Evolutionary conservation across 1,140 invertebrate species (phyloP).

Genomic region (Magallana ariakensis): DNA sequence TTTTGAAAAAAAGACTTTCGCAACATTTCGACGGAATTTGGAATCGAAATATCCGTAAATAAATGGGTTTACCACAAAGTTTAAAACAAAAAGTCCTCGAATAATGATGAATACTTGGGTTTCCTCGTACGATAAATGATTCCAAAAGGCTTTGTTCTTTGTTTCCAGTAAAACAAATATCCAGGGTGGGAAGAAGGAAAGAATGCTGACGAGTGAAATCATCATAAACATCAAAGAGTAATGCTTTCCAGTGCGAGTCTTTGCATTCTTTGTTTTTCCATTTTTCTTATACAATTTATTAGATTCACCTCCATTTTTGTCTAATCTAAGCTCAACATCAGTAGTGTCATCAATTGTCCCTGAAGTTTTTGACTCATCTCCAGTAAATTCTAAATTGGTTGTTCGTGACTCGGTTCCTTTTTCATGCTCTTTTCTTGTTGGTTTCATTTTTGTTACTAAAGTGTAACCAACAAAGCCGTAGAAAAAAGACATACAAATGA

Average conservation of each 20-base stretch:
- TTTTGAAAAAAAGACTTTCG: too few relatives aligned
- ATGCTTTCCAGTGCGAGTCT: neutral
- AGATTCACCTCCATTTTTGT: neutral
- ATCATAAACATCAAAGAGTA: constrained; percentile 39
- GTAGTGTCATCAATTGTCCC: neutral
- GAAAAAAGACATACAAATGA: constrained; percentile 18
- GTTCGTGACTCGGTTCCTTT: too few relatives aligned
- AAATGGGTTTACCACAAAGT: constrained; percentile 46
- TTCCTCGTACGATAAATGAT: neutral
- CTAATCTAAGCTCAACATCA: neutral
- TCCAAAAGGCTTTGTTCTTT: constrained; percentile 17
- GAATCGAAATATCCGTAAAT: constrained; percentile 50
- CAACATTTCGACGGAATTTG: constrained; percentile 33
- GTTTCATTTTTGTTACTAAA: constrained; percentile 8
- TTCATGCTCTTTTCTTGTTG: neutral
- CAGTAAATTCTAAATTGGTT: neutral
- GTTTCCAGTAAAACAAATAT: constrained; percentile 22
- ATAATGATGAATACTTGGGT: constrained; percentile 5
- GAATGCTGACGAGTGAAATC: constrained; percentile 29
- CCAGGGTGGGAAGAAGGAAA: constrained; percentile 24
- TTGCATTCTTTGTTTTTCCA: neutral
- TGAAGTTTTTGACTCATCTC: neutral
- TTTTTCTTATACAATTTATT: neutral
- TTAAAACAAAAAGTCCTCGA: constrained; percentile 23
- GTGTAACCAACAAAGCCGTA: constrained; percentile 4